These are phyloP conservation scores for Thermophis baileyi DNA, from an alignment of 2,113 vertebrate genomes.

Conservation along the genomic window DNA sequence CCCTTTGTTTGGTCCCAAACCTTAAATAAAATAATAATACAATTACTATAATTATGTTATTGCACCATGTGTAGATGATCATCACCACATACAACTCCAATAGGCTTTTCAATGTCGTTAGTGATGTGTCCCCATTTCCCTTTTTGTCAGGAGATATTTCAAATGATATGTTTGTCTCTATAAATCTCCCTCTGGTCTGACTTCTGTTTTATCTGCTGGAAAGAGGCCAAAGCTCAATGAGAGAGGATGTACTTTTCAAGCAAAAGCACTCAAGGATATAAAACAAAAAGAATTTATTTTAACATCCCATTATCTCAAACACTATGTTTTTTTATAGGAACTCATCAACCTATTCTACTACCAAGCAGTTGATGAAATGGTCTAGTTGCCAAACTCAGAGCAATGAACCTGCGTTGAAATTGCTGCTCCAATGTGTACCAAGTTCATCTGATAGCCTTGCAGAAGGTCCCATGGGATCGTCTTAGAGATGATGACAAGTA, in stretches of 20 bases:
- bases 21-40: not conserved
- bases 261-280: not conserved
- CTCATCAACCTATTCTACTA: not conserved
- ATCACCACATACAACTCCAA: not conserved
- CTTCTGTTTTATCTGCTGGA: not conserved
- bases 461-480: not conserved
- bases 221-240: not conserved
- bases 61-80: not conserved
- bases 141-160: not conserved
- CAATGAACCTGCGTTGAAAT: not conserved
- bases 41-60: not conserved
- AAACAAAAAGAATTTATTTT: not conserved
- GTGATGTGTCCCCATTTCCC: not conserved
- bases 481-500: not conserved
- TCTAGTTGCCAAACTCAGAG: not conserved
- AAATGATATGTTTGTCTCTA: not conserved
- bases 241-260: not conserved
- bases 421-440: not conserved
- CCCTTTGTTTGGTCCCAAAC: not conserved
- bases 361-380: not conserved
- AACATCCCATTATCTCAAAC: not conserved
- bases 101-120: not conserved
- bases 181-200: not conserved
- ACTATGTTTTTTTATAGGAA: not conserved
- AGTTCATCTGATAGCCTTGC: not conserved